Evolutionary conservation across 2,113 vertebrate genomes (phyloP).

Genomic region (Oxyura jamaicensis): DNA sequence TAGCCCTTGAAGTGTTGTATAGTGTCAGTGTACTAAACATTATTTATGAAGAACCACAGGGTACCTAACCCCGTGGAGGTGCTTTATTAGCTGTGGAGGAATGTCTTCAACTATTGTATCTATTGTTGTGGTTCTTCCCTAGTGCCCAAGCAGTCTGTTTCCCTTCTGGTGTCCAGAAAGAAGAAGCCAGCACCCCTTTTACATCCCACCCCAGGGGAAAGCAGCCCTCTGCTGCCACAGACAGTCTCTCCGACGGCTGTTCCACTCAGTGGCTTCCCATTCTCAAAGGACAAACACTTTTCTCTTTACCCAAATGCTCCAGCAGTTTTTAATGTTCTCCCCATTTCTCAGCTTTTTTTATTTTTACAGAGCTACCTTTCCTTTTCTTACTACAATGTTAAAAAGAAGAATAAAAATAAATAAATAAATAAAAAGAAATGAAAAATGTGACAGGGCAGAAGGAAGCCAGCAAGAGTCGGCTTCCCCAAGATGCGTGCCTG

Average conservation of each 20-base stretch:
- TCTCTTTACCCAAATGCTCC: neutral
- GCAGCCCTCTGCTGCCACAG: neutral
- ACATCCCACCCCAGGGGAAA: neutral
- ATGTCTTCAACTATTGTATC: neutral
- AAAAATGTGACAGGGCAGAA: neutral
- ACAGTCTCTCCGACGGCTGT: neutral
- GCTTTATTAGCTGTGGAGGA: neutral
- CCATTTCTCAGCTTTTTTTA: neutral
- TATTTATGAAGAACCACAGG: neutral
- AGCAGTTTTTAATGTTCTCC: constrained; percentile 24
- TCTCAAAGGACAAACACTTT: neutral
- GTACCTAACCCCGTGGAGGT: neutral
- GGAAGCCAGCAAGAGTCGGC: neutral
- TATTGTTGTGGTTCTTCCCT: neutral
- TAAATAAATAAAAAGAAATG: neutral
- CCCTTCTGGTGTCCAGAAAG: neutral
- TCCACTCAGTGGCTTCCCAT: neutral
- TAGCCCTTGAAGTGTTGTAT: neutral
- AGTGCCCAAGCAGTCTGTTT: neutral
- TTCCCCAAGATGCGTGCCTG: neutral
- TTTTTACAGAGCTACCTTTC: neutral
- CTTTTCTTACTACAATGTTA: neutral
- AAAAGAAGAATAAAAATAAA: neutral
- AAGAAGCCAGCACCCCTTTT: neutral
- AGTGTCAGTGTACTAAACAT: neutral